Base-by-base conservation (phyloP, 2,888 invertebrate species). In the Lathronympha strigana region DNA sequence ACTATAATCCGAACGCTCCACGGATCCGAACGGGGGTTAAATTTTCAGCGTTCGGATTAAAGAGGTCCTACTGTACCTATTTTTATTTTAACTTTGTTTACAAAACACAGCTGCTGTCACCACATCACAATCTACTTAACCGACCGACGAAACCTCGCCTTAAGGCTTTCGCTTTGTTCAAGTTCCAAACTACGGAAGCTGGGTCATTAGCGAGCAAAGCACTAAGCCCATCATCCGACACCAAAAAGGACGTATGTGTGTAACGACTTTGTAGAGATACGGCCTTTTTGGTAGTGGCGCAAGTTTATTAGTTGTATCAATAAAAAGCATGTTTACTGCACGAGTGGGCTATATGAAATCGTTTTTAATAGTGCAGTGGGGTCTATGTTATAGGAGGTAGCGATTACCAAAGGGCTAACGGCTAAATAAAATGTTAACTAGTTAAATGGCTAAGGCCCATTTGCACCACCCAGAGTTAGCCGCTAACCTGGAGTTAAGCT, bases 251-350 rank as follows among this genome's bases (percentile, higher is more conserved):
- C 38, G 11, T 21, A 54, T 38, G 13, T 40, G 25, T 13, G 13
- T 11, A 13, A 25, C 2, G 25, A 40, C 6, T 17, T 15, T 33
- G 25, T 17, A 13, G n/a, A 40, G 36, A 25, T 4, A 15, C 15
- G 11, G 11, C 54, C 15, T 25, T 54, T 54, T 17, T n/a, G 8
- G n/a, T 13, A 17, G 5, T 15, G 15, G 6, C 11, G 84, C 79
- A 74, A 82, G 81, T 89, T 88, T 90, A 91, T 88, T 88, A 88
- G 83, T 87, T 82, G 81, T 82, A 85, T 80, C 85, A 82, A 87
- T 89, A 90, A 87, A 87, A 82, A 84, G 81, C 82, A 79, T 79
- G 79, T 78, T 86, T 88, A 88, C 86, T 83, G 76, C 76, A 75
- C 73, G 72, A 73, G 73, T 72, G 64, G 76, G 76, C 74, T 75